phyloP scores from a whole-genome alignment of 1,140 invertebrate genomes.

The Oreohelix idahoensis region DNA sequence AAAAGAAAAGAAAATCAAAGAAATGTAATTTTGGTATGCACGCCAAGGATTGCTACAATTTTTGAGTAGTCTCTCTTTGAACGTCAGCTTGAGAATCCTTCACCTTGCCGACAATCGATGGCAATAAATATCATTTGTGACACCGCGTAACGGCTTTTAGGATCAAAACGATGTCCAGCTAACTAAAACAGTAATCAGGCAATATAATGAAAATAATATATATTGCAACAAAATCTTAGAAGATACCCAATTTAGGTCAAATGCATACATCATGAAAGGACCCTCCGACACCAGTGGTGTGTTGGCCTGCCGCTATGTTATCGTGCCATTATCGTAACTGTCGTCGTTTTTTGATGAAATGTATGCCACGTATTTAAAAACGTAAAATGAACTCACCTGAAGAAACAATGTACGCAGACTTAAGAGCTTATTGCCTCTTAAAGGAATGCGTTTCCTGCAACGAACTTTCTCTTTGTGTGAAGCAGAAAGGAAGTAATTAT shows the following conservation, averaged over 20 bases:
- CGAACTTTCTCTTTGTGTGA: conserved; percentile 1
- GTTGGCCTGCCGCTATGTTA: neutral
- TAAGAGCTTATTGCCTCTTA: neutral
- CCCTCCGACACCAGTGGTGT: neutral
- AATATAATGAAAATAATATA: no score
- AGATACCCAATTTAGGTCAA: neutral
- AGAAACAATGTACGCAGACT: neutral
- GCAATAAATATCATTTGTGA: no score
- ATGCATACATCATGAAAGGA: neutral
- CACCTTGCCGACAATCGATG: no score
- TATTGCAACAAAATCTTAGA: no score
- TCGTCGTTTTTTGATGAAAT: conserved; percentile 10
- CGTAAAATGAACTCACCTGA: neutral
- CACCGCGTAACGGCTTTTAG: no score
- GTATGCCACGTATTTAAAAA: neutral
- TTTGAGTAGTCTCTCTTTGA: no score
- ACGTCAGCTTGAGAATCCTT: no score
- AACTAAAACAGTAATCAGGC: no score
- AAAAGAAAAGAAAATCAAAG: no score
- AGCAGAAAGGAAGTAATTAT: conserved; percentile 40
- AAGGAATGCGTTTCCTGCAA: neutral
- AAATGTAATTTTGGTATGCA: no score
- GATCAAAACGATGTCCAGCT: no score
- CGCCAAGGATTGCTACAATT: no score
- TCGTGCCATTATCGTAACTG: conserved; percentile 24